Evolutionary conservation across 1,140 invertebrate species (phyloP), one percentile per base, ranked within the genome.

Genomic region (Tribolium madens): DNA sequence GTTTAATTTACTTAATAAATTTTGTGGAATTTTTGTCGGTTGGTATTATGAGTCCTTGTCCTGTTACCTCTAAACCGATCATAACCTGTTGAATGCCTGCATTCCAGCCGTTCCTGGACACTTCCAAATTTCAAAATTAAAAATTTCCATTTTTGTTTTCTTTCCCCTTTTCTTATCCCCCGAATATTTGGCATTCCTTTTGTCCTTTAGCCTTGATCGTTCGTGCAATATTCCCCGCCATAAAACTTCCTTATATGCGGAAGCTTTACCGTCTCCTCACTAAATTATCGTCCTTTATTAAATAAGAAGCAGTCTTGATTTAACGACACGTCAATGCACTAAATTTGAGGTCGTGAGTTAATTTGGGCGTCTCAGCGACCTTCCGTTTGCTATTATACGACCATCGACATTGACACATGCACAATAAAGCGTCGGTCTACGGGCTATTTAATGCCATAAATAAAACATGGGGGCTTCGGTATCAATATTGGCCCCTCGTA

Each of bases 281-380:
- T 57, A 57, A 57, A 57, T 57, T 57, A 57, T 57, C 52, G 52
- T 57, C 52, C 52, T 57, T 57, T 57, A 57, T 57, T 57, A 57
- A 57, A 57, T 57, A 57, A 57, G 52, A 57, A 57, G 52, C 15
- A 10, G 18, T 14, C 52, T 57, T 57, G 52, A 57, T 57, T 57
- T 57, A 57, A 57, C 52, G 52, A 57, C 52, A 57, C 52, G 52
- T 57, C 52, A 57, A 57, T 57, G 52, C 52, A 57, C 52, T 57
- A 57, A 57, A 57, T 57, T 57, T 21, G 7, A 53, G 50, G 50
- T 53, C 15, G 50, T 53, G 50, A 57, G 52, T 57, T 57, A 57
- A 57, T 57, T 57, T 57, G 50, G 13, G 1, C 13, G 17, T 17
- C 52, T 57, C 52, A n/a, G n/a, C n/a, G n/a, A n/a, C n/a, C n/a